Evolutionary conservation across 2,797 vertebrate genomes (phyloP).

Genomic region (Betta splendens): DNA sequence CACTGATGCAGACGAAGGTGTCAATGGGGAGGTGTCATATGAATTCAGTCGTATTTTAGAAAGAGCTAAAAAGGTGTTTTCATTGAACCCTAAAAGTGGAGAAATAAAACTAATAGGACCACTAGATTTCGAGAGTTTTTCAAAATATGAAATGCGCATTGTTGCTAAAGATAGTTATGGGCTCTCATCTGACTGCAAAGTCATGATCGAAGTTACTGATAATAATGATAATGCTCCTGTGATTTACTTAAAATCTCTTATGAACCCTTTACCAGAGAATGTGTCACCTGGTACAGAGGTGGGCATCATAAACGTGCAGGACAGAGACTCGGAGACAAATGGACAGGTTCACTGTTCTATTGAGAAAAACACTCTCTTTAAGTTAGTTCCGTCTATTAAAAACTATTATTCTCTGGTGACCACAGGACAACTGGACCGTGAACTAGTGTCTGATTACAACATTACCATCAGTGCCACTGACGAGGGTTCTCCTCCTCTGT

Average conservation of each 20-base stretch:
- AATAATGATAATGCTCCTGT: conserved; percentile 78
- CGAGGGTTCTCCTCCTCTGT: too few relatives aligned
- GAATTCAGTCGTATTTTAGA: too few relatives aligned
- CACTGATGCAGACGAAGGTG: conserved; percentile 75
- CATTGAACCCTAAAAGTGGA: conserved; percentile 65
- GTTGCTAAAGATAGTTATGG: conserved; percentile 74
- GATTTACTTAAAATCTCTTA: conserved; percentile 62
- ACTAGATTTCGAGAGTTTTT: conserved; percentile 75
- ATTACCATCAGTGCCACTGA: too few relatives aligned
- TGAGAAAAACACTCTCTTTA: too few relatives aligned
- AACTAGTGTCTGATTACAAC: too few relatives aligned
- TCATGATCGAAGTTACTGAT: conserved; percentile 74
- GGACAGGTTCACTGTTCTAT: conserved; percentile 70
- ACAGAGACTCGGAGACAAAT: conserved; percentile 74
- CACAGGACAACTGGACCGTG: too few relatives aligned
- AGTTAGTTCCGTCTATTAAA: too few relatives aligned
- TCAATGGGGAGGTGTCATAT: conserved; percentile 77
- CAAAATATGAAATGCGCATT: conserved; percentile 72
- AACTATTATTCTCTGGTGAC: too few relatives aligned
- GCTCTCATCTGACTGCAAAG: conserved; percentile 53
- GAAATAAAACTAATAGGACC: conserved; percentile 56
- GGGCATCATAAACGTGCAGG: conserved; percentile 66
- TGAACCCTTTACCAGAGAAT: conserved; percentile 58
- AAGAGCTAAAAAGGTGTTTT: too few relatives aligned
- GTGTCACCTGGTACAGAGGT: conserved; percentile 46